Base-by-base conservation (phyloP, 2,113 vertebrate genomes). In the Otolemur garnettii region DNA sequence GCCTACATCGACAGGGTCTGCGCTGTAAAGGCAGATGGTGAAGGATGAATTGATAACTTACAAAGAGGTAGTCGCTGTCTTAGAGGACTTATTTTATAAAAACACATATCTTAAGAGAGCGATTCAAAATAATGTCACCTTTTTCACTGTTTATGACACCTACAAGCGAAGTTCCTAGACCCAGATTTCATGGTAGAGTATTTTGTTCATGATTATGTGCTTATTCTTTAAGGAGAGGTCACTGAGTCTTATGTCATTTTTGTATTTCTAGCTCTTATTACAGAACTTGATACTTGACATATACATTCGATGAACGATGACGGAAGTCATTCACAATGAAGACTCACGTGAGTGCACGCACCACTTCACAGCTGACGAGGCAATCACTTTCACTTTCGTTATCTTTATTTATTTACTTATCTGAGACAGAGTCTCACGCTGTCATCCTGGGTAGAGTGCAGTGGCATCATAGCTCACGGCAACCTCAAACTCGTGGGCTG, bases 161-260 rank as follows among this genome's bases (percentile, higher is more conserved):
- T 86, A 15, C 0, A 62, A 57, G n/a, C 79, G 22, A 96, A 33
- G 6, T 74, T 50, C 88, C 71, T 62, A 93, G 85, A 14, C 53
- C 2, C 45, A 81, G 14, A 10, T 87, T 74, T 10, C 74, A 84
- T 90, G 82, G 68, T 26, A 33, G 72, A 80, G 2, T 24, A 81
- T 72, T 95, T 69, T 88, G 72, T n/a, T 92, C 42, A 81, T 59
- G 71, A 91, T 57, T 80, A n/a, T 50, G 15, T 45, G 22, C 90
- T 87, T 92, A 92, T 84, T n/a, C 18, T 87, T 55, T 55, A 75
- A 92, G 17, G 11, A 30, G 30, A 1, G 74, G 35, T 35, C 8
- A 91, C 3, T 8, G 53, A 64, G 6, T 38, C 30, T 53, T n/a
- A 45, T 77, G 33, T 28, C 50, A 77, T 55, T 77, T 93, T 80